Evolutionary conservation across 2,797 vertebrate genomes (phyloP), one percentile per base, ranked within the genome.

Genomic region (Loris lydekkerianus): DNA sequence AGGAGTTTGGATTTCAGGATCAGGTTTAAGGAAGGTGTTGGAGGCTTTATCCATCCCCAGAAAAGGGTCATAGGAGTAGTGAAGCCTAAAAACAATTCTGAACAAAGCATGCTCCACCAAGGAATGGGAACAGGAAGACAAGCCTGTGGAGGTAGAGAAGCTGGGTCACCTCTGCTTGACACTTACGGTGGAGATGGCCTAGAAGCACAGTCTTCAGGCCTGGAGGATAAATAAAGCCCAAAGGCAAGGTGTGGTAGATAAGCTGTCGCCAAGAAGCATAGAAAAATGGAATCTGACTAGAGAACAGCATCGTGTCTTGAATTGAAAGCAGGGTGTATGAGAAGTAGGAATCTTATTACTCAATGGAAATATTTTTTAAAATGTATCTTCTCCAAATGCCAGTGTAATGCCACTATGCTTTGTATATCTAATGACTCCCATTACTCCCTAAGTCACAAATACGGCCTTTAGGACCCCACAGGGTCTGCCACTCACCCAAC

Each of bases 381-480:
- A 60, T 37, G 7, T 4, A 15, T 61, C n/a, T 93, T 96, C 46
- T 84, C 76, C 89, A 87, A 89, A 84, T 65, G 9, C 31, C n/a
- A 37, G 1, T 40, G 25, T 21, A n/a, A 43, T 63, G 20, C 31
- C 40, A n/a, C 49, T 72, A 85, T 60, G 8, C 4, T 53, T 77
- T 78, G 58, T 67, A 43, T 21, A 85, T 15, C 2, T 27, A 56
- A 2, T 43, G 9, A 84, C 27, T 86, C 56, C 53, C 10, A n/a
- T 78, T 87, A 70, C 1, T 69, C 27, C 37, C 7, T 27, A n/a
- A n/a, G 1, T 61, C 23, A 3, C n/a, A 81, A 60, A 23, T 21
- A 86, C 46, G 56, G 58, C 49, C 13, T 94, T 80, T 80, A 76
- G 25, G 43, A 86, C 7, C 6, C 17, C 34, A 5, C 2, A 10